These are phyloP conservation scores for Silurus asotus DNA, from an alignment of 2,113 vertebrate species.

Conservation along the genomic window DNA sequence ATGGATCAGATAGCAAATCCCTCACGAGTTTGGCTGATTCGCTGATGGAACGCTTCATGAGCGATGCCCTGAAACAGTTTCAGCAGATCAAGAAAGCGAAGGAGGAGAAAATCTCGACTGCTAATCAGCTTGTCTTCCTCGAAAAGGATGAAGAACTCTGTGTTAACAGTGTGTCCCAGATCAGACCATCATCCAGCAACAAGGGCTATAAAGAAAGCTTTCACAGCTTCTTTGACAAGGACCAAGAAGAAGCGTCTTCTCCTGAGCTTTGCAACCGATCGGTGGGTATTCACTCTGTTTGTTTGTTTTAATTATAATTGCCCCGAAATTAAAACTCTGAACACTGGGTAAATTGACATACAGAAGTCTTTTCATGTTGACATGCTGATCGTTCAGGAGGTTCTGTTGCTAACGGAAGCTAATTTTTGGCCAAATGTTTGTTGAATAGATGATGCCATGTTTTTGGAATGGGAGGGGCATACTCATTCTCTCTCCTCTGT, in stretches of 20 bases:
- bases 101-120: constrained; percentile 82
- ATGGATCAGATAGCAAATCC: constrained; percentile 58
- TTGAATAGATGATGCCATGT: background rate
- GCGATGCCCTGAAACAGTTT: constrained; percentile 81
- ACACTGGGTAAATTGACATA: background rate
- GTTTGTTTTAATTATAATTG: background rate
- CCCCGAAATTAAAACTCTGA: background rate
- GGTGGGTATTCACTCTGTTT: constrained; percentile 75
- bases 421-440: background rate
- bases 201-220: constrained; percentile 63
- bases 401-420: background rate
- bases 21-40: constrained; percentile 79
- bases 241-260: constrained; percentile 88
- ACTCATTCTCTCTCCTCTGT: background rate
- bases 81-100: constrained; percentile 82
- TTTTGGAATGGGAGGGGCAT: background rate
- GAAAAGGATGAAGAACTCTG: constrained; percentile 45
- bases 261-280: constrained; percentile 86
- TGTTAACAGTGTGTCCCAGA: constrained; percentile 49
- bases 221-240: constrained; percentile 77
- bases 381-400: background rate
- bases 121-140: constrained; percentile 62
- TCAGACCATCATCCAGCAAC: constrained; percentile 53
- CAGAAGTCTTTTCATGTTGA: background rate
- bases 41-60: constrained; percentile 81